Percentiles rank a stretch among this genome's conserved stretches.
phyloP scores from a whole-genome alignment of 2,888 invertebrate genomes.

The Lepidochitona cinerea region DNA sequence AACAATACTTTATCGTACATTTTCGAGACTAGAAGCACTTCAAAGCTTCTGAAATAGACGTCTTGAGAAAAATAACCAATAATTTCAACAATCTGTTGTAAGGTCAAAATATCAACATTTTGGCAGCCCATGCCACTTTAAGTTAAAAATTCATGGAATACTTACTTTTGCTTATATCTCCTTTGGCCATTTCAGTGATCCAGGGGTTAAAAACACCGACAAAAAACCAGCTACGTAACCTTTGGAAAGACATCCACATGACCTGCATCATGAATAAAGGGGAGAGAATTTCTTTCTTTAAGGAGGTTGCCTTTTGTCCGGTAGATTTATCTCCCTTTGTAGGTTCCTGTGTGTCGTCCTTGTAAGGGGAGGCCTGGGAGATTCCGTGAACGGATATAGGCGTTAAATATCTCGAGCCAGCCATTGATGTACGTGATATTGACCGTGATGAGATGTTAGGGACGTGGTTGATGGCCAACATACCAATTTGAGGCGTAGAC shows the following conservation, averaged over 20 bases:
- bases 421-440: neutral
- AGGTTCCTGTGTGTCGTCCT: neutral
- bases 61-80: too few relatives aligned
- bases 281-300: slow-evolving; percentile 10
- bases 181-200: slow-evolving; percentile 32
- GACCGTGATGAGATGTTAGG: neutral
- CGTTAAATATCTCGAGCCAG: neutral
- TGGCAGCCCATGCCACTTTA: too few relatives aligned
- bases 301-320: neutral
- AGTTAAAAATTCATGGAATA: neutral
- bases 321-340: neutral
- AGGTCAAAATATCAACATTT: too few relatives aligned
- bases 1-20: too few relatives aligned
- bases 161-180: slow-evolving; percentile 27
- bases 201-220: slow-evolving; percentile 39
- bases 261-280: slow-evolving; percentile 32
- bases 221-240: slow-evolving; percentile 43
- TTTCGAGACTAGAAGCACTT: too few relatives aligned
- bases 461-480: neutral
- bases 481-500: neutral
- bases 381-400: neutral
- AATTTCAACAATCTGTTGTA: too few relatives aligned
- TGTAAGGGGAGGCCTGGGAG: neutral
- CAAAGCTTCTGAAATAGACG: too few relatives aligned
- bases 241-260: slow-evolving; percentile 37